Conservation (phyloP, 2,797 vertebrate genomes). For the Mastacembelus armatus region DNA sequence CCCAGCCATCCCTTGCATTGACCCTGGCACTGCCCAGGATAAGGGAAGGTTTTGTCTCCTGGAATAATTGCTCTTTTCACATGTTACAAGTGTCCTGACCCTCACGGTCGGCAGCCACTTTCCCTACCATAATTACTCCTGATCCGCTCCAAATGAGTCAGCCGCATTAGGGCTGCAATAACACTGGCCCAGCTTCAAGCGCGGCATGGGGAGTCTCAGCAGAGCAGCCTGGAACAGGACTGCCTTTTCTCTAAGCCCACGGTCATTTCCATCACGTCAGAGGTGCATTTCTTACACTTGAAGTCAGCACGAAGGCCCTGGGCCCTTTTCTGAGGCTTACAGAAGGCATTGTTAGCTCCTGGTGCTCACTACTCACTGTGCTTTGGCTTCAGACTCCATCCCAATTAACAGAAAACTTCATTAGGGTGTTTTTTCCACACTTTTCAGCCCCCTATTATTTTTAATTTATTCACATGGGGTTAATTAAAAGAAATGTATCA, state of each 20-base stretch:
- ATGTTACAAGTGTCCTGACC: constrained; percentile 90
- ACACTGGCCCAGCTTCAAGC: constrained; percentile 84
- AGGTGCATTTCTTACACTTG: constrained; percentile 84
- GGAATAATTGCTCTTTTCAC: constrained; percentile 91
- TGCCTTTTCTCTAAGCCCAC: constrained; percentile 80
- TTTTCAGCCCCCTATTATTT: constrained; percentile 86
- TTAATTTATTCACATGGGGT: constrained; percentile 90
- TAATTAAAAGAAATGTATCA: constrained; percentile 90
- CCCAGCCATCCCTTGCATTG: constrained; percentile 81
- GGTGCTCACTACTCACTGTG: constrained; percentile 76
- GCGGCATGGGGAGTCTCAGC: constrained; percentile 81
- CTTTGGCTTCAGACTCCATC: constrained; percentile 83
- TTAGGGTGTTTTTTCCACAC: constrained; percentile 81
- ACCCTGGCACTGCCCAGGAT: constrained; percentile 84
- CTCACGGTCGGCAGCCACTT: constrained; percentile 84
- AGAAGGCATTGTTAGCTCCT: constrained; percentile 83
- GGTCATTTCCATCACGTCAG: constrained; percentile 87
- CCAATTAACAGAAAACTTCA: constrained; percentile 88
- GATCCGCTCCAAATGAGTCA: constrained; percentile 87
- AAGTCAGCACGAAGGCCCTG: constrained; percentile 81
- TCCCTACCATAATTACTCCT: constrained; percentile 87
- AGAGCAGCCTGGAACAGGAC: constrained; percentile 84
- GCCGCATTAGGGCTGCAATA: constrained; percentile 85
- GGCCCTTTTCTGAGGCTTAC: constrained; percentile 79
- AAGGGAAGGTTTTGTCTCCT: constrained; percentile 87